These are phyloP conservation scores for Phyllostomus hastatus DNA, from an alignment of 2,113 vertebrate species.

Conservation along the genomic window DNA sequence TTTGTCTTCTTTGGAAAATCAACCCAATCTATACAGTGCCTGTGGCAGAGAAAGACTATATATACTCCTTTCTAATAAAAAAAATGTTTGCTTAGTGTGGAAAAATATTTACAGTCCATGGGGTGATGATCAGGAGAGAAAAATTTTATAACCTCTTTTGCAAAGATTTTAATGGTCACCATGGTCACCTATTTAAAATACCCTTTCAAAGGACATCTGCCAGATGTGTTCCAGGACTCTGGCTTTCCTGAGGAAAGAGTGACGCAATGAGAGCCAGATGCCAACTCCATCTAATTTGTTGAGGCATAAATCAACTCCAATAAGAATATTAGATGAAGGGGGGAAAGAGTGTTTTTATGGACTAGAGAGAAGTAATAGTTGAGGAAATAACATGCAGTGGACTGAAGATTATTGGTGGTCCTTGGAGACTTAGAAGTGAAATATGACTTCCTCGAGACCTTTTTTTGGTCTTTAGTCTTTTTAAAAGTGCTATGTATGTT, in stretches of 20 bases:
- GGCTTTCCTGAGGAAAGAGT: conserved; percentile 51
- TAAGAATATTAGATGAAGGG: conserved; percentile 70
- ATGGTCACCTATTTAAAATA: conserved; percentile 66
- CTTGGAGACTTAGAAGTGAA: conserved; percentile 61
- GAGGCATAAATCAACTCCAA: conserved; percentile 75
- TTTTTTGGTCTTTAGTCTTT: neutral
- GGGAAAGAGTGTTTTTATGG: conserved; percentile 70
- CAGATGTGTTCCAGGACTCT: conserved; percentile 74
- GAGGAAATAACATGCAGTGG: conserved; percentile 75
- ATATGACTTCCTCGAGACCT: conserved; percentile 15
- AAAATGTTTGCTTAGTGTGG: neutral
- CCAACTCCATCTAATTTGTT: conserved; percentile 74
- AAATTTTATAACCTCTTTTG: conserved; percentile 65
- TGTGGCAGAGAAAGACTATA: neutral
- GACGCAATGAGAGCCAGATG: conserved; percentile 49
- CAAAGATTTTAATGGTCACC: conserved; percentile 43
- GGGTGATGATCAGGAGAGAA: neutral
- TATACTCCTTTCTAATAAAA: neutral
- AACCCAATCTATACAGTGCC: neutral
- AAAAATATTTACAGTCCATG: neutral
- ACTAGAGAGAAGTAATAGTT: conserved; percentile 68
- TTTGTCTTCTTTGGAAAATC: neutral
- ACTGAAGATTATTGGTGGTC: conserved; percentile 66
- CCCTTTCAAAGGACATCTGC: conserved; percentile 64
- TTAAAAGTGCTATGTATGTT: neutral